phyloP scores from a whole-genome alignment of 1,140 invertebrate genomes.

The Leucophenga varia region DNA sequence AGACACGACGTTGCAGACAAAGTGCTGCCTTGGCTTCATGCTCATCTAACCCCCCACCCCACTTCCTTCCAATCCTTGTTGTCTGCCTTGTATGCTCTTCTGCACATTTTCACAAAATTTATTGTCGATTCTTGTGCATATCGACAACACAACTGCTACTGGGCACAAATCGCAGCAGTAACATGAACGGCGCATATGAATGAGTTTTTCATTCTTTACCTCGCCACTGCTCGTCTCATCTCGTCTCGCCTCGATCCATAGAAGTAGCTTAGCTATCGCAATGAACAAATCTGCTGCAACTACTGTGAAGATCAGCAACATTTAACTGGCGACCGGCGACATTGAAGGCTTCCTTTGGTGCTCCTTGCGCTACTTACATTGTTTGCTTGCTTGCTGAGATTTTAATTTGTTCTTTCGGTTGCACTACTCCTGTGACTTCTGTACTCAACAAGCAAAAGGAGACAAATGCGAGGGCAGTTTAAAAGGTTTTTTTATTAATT shows the following conservation, averaged over 20 bases:
- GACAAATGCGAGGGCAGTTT: no score
- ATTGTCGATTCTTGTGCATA: conserved; percentile 55
- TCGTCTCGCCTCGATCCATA: background rate
- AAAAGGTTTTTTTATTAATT: no score
- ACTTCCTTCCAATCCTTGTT: no score
- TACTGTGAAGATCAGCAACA: conserved; percentile 13
- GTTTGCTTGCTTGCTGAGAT: conserved; percentile 28
- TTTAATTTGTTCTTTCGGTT: conserved; percentile 44
- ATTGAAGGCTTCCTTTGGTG: no score
- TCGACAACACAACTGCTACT: conserved; percentile 56
- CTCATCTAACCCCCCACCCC: no score
- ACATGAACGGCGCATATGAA: background rate
- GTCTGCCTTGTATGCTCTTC: no score
- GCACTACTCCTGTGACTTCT: conserved; percentile 20
- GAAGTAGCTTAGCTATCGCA: conserved; percentile 29
- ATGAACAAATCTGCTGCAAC: conserved; percentile 40
- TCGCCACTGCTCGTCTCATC: no score
- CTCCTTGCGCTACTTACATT: no score
- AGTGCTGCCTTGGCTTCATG: no score
- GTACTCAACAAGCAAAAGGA: no score
- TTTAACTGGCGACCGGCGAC: no score
- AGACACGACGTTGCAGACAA: conserved; percentile 38
- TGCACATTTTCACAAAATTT: conserved; percentile 36
- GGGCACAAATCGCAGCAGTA: conserved; percentile 39
- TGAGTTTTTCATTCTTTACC: no score